Conservation (phyloP, 2,797 vertebrate species). For the Glyptemys insculpta region DNA sequence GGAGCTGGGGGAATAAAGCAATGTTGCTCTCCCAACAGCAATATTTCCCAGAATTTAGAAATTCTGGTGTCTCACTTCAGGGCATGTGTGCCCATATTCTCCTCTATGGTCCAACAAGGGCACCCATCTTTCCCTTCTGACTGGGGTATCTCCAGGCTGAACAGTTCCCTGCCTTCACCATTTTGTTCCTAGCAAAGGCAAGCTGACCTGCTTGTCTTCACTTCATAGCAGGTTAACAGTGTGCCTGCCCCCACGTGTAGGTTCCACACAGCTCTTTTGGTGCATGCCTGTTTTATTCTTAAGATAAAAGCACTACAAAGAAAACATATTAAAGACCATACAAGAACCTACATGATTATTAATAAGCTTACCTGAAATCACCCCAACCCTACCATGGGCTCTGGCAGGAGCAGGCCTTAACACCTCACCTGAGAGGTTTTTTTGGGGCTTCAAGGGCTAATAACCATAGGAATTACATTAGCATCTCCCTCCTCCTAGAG, state of each 20-base stretch:
- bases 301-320: not conserved
- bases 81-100: not conserved
- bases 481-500: not conserved
- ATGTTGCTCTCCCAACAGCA: slow-evolving; percentile 36
- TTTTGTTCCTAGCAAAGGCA: not conserved
- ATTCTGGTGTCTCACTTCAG: slow-evolving; percentile 40
- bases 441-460: not conserved
- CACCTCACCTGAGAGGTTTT: not conserved
- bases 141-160: not conserved
- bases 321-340: not conserved
- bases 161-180: not conserved
- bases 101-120: not conserved
- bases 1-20: not conserved
- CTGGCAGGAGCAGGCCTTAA: not conserved
- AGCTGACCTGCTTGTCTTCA: not conserved
- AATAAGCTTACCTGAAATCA: not conserved
- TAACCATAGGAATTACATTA: not conserved
- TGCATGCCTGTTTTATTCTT: not conserved
- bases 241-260: not conserved
- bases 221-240: not conserved
- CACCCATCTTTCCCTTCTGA: not conserved
- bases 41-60: not conserved
- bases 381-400: not conserved
- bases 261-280: not conserved
- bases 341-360: not conserved